Evolutionary conservation across 2,888 invertebrate genomes (phyloP).

Genomic region (Cerastis rubricosa): DNA sequence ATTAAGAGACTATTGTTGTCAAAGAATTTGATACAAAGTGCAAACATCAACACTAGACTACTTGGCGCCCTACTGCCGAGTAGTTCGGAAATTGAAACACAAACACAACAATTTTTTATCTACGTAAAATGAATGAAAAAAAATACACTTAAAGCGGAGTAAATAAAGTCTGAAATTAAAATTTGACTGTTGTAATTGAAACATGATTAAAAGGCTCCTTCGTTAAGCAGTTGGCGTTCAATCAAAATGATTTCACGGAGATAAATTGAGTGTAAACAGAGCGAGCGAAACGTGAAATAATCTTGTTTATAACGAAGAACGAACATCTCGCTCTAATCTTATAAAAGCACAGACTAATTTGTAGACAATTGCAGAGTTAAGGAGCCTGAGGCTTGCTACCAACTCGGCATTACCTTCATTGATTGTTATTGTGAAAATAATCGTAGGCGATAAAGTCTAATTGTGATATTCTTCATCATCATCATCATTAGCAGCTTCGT

Average conservation of each 20-base stretch:
- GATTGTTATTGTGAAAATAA: not conserved
- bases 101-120: too few species aligned
- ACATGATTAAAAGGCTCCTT: constrained; percentile 59
- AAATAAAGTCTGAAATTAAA: constrained; percentile 46
- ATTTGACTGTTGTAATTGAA: constrained; percentile 54
- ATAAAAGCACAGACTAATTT: constrained; percentile 76
- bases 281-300: constrained; percentile 65
- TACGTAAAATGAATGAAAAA: not conserved
- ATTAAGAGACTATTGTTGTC: constrained; percentile 24
- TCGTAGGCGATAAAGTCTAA: not conserved
- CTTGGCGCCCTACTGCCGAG: constrained; percentile 20
- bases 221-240: constrained; percentile 65
- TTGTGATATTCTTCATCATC: not conserved
- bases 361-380: constrained; percentile 71
- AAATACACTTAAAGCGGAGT: not conserved
- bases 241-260: constrained; percentile 64
- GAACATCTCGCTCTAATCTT: constrained; percentile 75
- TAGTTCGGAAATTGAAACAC: not conserved
- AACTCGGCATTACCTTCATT: constrained; percentile 25
- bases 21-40: constrained; percentile 1
- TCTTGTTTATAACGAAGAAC: constrained; percentile 62
- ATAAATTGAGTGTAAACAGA: constrained; percentile 67
- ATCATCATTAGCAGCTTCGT: not conserved
- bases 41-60: constrained; percentile 12
- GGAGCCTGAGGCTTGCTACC: constrained; percentile 53